Base-by-base conservation (phyloP, 2,888 invertebrate genomes). In the Allacma fusca region DNA sequence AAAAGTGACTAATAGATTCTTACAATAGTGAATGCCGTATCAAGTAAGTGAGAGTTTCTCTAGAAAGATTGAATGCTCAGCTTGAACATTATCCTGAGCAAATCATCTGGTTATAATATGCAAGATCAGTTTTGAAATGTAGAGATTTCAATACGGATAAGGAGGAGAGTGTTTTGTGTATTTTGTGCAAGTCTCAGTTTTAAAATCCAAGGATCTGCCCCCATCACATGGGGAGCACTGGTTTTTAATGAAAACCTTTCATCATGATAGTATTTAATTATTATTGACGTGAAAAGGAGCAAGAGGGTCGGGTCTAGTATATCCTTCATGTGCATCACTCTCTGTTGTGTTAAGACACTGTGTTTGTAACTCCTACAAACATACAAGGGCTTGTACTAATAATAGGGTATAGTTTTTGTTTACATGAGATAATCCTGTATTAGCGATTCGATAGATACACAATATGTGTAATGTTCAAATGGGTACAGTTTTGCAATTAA, bases 361-460 rank as follows among this genome's bases (percentile, higher is more conserved):
- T n/a, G 19, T 16, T 50, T 12, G 2, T 4, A 50, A 50, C 19
- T 50, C 1, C 50, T 50, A n/a, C 50, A 1, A 50, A 19, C 19
- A 13, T 16, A 50, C 16, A 50, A 50, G 50, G 19, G 9, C 16
- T 50, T 19, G n/a, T 5, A n/a, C 16, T n/a, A 50, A 50, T n/a
- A 50, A 50, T 50, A 50, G 2, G 50, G 9, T 50, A 50, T 1
- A 5, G 50, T 16, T 50, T 50, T 50, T 50, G 50, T 50, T 50
- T 50, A 13, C 50, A 50, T 50, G 50, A 50, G 50, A n/a, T 50
- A 50, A 50, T 50, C n/a, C 50, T 50, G 50, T 62, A 62, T 62
- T 62, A 12, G 23, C 16, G 50, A 50, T 24, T 23, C 1, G 62
- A 62, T 62, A 26, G n/a, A n/a, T 24, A 62, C 62, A 34, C 4